A percentile compares a stretch with the other conserved stretches of the same genome.
Evolutionary conservation across 2,888 invertebrate species (phyloP).

Genomic region (Patella ulyssiponensis): DNA sequence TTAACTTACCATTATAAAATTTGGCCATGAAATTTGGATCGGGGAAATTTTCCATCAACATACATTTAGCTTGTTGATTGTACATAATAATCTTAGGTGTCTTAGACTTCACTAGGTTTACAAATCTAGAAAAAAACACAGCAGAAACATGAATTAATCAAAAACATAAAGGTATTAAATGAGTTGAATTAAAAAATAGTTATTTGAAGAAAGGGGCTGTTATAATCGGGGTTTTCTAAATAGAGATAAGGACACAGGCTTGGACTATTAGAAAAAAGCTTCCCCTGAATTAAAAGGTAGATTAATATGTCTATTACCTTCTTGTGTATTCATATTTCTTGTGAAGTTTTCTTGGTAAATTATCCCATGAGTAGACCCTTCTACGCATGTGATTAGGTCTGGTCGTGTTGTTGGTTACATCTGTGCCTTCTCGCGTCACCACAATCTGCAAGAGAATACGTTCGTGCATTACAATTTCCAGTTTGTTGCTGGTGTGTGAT

Average conservation of each 20-base stretch:
- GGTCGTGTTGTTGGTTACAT: too few species aligned
- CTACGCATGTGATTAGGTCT: too few species aligned
- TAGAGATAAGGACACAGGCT: background rate
- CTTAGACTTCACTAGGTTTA: background rate
- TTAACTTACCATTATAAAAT: conserved; percentile 2
- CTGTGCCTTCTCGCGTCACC: too few species aligned
- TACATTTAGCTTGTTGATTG: conserved; percentile 2
- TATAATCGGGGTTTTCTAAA: too few species aligned
- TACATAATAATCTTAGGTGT: conserved; percentile 8
- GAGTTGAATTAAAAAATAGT: too few species aligned
- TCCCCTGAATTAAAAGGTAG: background rate
- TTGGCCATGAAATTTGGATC: conserved; percentile 5
- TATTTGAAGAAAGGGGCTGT: too few species aligned
- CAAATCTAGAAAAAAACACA: background rate
- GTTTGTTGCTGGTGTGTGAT: too few species aligned
- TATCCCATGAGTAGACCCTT: background rate
- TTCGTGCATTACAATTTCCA: too few species aligned
- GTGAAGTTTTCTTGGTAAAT: background rate
- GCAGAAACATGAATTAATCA: too few species aligned
- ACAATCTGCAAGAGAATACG: too few species aligned
- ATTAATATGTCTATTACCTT: background rate
- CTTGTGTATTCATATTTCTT: conserved; percentile 7
- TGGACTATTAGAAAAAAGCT: background rate
- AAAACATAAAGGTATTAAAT: too few species aligned
- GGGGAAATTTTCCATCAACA: background rate